A percentile compares a stretch with the other conserved stretches of the same genome.
These are phyloP conservation scores for Anastrepha obliqua DNA, from an alignment of 1,140 invertebrate genomes.

Conservation along the genomic window DNA sequence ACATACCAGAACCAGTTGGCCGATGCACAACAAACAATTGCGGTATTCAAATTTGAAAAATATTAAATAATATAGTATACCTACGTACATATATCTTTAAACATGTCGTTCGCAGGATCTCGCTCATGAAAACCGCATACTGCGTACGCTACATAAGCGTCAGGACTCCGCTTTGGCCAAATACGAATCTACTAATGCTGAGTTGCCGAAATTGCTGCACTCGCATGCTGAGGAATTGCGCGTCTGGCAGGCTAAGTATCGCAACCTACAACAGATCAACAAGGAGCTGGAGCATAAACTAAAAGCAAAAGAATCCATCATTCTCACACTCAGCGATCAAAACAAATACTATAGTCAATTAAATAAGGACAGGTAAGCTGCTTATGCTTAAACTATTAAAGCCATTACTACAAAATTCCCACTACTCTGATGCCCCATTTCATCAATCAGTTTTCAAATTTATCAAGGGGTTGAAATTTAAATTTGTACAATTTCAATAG, in stretches of 20 bases:
- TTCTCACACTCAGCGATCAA: slow-evolving; percentile 80
- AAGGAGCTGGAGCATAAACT: slow-evolving; percentile 79
- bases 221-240: slow-evolving; percentile 86
- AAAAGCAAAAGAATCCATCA: slow-evolving; percentile 81
- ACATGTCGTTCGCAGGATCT: slow-evolving; percentile 78
- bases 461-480: too few species aligned
- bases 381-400: too few species aligned
- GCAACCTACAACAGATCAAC: slow-evolving; percentile 79
- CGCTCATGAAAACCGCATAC: slow-evolving; percentile 83
- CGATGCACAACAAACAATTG: slow-evolving; percentile 85
- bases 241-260: slow-evolving; percentile 81
- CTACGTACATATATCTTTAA: neutral
- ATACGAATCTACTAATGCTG: slow-evolving; percentile 85
- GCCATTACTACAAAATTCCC: too few species aligned
- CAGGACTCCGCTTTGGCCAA: slow-evolving; percentile 83
- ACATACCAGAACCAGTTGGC: slow-evolving; percentile 86
- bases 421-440: too few species aligned
- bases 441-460: too few species aligned
- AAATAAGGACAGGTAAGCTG: slow-evolving; percentile 80
- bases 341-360: slow-evolving; percentile 82
- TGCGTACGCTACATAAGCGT: slow-evolving; percentile 84
- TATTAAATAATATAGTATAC: neutral
- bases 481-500: too few species aligned
- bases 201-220: slow-evolving; percentile 82
- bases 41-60: slow-evolving; percentile 75